Conservation (phyloP, 2,888 invertebrate genomes). For the Trichopoda pennipes region DNA sequence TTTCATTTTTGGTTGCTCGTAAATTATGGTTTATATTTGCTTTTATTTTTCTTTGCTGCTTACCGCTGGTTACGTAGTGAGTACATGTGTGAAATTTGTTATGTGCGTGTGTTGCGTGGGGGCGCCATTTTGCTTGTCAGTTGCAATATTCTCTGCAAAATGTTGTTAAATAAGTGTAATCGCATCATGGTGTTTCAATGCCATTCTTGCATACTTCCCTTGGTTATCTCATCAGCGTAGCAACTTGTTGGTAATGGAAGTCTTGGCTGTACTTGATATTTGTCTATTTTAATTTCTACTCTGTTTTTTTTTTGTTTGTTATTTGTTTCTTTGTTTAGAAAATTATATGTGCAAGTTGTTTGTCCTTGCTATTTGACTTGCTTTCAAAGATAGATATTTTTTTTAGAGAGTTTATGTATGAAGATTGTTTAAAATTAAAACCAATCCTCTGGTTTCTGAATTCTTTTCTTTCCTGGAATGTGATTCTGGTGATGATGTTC, state of each 20-base stretch:
- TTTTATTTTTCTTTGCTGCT: constrained; percentile 2
- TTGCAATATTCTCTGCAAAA: constrained; percentile 35
- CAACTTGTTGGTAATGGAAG: constrained; percentile 41
- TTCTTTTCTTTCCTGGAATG: too few species aligned
- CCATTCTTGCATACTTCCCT: constrained; percentile 51
- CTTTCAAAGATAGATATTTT: background rate
- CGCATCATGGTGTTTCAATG: constrained; percentile 52
- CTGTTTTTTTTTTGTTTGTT: too few species aligned
- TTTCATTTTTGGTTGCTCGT: constrained; percentile 25
- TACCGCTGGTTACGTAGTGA: background rate
- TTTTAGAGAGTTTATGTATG: background rate
- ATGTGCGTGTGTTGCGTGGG: background rate
- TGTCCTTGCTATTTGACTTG: constrained; percentile 10
- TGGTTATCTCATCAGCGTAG: constrained; percentile 11
- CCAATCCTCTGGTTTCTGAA: too few species aligned
- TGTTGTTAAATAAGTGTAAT: constrained; percentile 37
- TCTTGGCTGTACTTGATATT: background rate
- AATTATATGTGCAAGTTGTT: background rate
- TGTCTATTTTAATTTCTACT: constrained; percentile 29
- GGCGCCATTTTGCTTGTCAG: constrained; percentile 48
- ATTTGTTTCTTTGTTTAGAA: constrained; percentile 18
- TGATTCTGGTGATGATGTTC: too few species aligned
- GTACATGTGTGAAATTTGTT: background rate
- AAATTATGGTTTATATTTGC: constrained; percentile 42
- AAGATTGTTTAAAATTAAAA: background rate